Evolutionary conservation across 2,113 vertebrate species (phyloP).

Genomic region (Ploceus nigricollis): DNA sequence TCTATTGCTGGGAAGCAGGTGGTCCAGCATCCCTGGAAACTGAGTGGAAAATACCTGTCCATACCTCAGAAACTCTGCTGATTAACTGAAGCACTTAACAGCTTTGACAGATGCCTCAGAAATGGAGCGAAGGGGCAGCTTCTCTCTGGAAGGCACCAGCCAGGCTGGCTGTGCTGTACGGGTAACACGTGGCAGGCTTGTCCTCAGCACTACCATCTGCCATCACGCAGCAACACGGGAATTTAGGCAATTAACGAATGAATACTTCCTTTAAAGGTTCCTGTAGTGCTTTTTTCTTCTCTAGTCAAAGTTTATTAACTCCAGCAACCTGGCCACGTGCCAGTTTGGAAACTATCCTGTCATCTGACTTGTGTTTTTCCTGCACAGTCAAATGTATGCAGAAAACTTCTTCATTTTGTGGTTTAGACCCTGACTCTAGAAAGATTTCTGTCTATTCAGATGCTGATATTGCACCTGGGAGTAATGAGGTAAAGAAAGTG

Average conservation of each 20-base stretch:
- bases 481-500: neutral
- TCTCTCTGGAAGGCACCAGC: neutral
- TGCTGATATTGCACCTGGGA: neutral
- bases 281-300: neutral
- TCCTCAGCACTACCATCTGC: neutral
- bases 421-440: neutral
- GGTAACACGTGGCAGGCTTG: neutral
- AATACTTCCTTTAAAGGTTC: neutral
- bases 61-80: neutral
- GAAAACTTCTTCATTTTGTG: neutral
- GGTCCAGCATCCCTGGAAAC: neutral
- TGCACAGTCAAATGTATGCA: rapidly evolving
- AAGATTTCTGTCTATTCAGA: neutral
- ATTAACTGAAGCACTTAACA: neutral
- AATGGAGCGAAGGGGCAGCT: rapidly evolving
- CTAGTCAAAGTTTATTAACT: neutral
- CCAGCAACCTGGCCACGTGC: neutral
- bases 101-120: rapidly evolving
- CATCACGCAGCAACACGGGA: rapidly evolving
- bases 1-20: rapidly evolving
- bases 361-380: neutral
- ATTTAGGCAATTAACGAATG: neutral
- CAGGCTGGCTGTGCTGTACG: rapidly evolving
- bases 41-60: neutral
- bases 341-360: neutral